Percentiles rank a stretch among this genome's conserved stretches.
Conservation (phyloP, 2,797 vertebrate genomes). For the Pitangus sulphuratus region DNA sequence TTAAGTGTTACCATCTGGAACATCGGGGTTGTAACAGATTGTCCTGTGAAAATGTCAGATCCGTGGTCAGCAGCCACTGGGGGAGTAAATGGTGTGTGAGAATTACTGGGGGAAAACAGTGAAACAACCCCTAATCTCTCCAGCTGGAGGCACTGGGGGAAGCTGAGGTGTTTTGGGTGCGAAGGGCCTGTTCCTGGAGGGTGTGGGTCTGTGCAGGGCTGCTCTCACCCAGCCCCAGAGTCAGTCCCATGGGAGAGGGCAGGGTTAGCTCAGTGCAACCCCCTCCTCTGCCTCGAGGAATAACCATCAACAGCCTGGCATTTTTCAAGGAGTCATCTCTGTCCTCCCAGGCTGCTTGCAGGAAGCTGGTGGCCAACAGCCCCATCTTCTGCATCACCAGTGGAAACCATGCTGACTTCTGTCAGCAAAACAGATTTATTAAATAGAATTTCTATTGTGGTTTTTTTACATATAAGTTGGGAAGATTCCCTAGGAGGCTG, state of each 20-base stretch:
- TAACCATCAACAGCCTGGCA: background rate
- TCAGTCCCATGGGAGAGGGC: background rate
- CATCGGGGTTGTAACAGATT: rapidly evolving
- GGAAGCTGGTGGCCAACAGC: background rate
- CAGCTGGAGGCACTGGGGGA: background rate
- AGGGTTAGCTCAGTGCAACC: background rate
- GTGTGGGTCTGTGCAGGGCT: background rate
- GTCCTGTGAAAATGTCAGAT: constrained; percentile 12
- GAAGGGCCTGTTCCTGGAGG: background rate
- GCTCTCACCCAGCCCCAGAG: background rate
- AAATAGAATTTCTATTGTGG: background rate
- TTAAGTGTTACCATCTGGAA: constrained; percentile 8
- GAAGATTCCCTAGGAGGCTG: background rate
- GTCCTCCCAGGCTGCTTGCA: background rate
- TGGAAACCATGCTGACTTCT: background rate
- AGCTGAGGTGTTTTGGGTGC: background rate
- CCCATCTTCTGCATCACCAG: background rate
- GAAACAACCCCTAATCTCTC: background rate
- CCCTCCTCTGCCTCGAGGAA: rapidly evolving
- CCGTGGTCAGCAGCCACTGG: background rate
- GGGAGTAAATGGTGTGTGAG: background rate
- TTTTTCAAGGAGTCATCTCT: background rate
- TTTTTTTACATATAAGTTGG: background rate
- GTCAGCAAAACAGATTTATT: background rate
- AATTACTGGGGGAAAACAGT: background rate